Evolutionary conservation across 2,888 invertebrate genomes (phyloP).

Genomic region (Noctua comes): DNA sequence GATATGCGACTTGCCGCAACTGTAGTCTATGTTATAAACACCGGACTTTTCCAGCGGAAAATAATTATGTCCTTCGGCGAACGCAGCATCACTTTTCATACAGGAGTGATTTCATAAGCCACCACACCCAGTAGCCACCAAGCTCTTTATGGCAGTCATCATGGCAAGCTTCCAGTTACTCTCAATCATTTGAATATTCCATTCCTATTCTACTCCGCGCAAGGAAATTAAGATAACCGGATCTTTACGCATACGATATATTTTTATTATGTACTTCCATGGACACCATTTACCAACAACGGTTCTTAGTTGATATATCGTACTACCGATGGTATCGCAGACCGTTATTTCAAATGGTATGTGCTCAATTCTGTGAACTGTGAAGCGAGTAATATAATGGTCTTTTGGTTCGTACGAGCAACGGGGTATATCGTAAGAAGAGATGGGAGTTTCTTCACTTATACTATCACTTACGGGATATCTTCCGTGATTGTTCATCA

Average conservation of each 20-base stretch:
- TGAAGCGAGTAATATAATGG: constrained; percentile 32
- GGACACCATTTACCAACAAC: constrained; percentile 44
- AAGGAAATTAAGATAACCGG: constrained; percentile 48
- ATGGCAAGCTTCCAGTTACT: not conserved
- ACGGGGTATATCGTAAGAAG: not conserved
- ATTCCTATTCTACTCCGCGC: constrained; percentile 4
- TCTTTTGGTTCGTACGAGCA: not conserved
- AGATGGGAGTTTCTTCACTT: not conserved
- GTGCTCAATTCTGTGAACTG: constrained; percentile 42
- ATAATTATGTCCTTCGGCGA: too few species aligned
- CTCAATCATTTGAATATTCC: constrained; percentile 27
- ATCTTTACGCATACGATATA: constrained; percentile 46
- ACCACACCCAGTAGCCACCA: not conserved
- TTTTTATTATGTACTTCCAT: constrained; percentile 55
- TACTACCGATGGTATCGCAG: constrained; percentile 46
- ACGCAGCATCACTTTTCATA: too few species aligned
- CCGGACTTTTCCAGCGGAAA: too few species aligned
- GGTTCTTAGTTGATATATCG: constrained; percentile 42
- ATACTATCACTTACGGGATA: too few species aligned
- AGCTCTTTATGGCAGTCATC: not conserved
- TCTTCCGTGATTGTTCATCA: too few species aligned
- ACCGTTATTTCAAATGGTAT: constrained; percentile 58
- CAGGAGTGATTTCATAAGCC: too few species aligned
- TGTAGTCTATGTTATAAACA: too few species aligned
- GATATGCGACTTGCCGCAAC: too few species aligned